Conservation (phyloP, 2,113 vertebrate species). For the Rhea pennata region DNA sequence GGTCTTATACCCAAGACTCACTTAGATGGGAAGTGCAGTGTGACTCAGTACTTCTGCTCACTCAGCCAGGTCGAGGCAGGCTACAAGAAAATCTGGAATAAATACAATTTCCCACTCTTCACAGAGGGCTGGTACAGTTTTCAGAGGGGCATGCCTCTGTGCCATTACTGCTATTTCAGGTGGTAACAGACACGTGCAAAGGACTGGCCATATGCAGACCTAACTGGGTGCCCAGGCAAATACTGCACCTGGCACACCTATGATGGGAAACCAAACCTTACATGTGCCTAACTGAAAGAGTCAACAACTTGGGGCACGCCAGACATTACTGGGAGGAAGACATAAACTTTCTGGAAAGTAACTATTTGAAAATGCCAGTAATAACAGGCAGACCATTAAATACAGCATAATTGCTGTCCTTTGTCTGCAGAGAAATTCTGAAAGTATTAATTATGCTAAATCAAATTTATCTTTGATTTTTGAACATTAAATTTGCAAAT, state of each 20-base stretch:
- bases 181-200: neutral
- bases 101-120: neutral
- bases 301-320: neutral
- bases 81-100: neutral
- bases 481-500: neutral
- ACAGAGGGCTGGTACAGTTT: neutral
- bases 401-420: neutral
- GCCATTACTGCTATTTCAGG: neutral
- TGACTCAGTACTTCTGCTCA: neutral
- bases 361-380: neutral
- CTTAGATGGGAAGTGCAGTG: neutral
- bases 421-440: neutral
- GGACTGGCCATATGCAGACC: neutral
- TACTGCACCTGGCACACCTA: rapidly evolving
- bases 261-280: neutral
- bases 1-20: neutral
- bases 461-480: neutral
- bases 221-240: neutral
- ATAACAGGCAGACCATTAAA: neutral
- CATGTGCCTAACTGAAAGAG: neutral
- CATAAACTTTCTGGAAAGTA: conserved; percentile 29
- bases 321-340: neutral
- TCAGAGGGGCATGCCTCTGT: neutral
- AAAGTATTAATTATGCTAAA: neutral
- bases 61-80: neutral